Percentiles rank a stretch among this genome's conserved stretches.
phyloP scores from a whole-genome alignment of 2,797 vertebrate genomes.

The Ctenochaetus hawaiiensis region DNA sequence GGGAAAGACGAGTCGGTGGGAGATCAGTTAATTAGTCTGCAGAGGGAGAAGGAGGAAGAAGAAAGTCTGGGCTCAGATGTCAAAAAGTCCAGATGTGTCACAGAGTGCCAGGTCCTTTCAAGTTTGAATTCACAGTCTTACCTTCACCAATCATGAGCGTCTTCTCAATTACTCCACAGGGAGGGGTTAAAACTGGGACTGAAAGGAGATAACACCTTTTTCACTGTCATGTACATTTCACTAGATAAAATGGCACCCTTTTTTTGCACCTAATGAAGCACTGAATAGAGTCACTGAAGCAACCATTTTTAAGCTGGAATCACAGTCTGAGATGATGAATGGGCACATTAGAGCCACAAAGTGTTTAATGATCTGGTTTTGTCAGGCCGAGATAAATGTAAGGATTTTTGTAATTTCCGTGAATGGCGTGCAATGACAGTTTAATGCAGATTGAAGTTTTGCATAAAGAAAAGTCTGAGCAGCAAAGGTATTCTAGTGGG shows the following conservation, averaged over 20 bases:
- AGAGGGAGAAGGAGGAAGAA: constrained; percentile 21
- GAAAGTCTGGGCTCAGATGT: constrained; percentile 40
- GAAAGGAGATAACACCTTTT: constrained; percentile 11
- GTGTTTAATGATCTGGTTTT: constrained; percentile 12
- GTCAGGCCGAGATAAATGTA: neutral
- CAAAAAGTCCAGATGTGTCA: constrained; percentile 57
- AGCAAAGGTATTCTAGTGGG: neutral
- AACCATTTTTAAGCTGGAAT: constrained; percentile 1
- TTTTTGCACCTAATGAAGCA: constrained; percentile 28
- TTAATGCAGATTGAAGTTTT: neutral
- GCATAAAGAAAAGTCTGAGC: neutral
- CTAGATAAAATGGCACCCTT: neutral
- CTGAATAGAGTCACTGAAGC: constrained; percentile 6
- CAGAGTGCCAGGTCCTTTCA: constrained; percentile 31
- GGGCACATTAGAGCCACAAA: constrained; percentile 9
- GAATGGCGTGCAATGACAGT: neutral
- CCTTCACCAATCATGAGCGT: neutral
- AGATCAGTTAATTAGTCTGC: constrained; percentile 70
- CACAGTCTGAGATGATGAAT: constrained; percentile 15
- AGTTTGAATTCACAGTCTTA: constrained; percentile 42
- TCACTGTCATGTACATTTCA: neutral
- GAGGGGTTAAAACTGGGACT: constrained; percentile 3
- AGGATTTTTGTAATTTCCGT: neutral
- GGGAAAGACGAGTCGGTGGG: constrained; percentile 30
- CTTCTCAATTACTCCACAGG: constrained; percentile 18